Evolutionary conservation across 2,888 invertebrate genomes (phyloP).

Genomic region (Lithophane ornitopus): DNA sequence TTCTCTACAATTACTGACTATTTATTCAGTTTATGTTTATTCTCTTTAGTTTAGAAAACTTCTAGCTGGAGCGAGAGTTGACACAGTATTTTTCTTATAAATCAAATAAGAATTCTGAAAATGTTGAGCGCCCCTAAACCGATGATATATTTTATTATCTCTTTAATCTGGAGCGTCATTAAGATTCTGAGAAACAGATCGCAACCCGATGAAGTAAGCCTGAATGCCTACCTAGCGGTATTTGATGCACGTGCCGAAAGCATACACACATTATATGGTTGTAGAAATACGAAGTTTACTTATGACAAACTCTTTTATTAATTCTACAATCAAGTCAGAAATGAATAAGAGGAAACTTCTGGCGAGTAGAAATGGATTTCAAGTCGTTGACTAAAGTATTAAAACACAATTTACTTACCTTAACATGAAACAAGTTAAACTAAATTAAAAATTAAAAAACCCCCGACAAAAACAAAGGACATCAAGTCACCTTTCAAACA

Average conservation of each 20-base stretch:
- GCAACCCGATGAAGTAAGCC: slow-evolving; percentile 61
- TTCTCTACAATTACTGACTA: neutral
- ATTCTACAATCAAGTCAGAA: neutral
- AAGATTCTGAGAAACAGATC: slow-evolving; percentile 72
- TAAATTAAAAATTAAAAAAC: too few relatives aligned
- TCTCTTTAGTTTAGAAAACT: too few relatives aligned
- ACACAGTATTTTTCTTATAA: neutral
- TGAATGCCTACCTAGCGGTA: slow-evolving; percentile 36
- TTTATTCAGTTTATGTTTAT: too few relatives aligned
- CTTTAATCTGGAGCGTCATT: slow-evolving; percentile 79
- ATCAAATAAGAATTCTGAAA: slow-evolving; percentile 34
- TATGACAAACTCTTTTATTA: neutral
- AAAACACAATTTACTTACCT: too few relatives aligned
- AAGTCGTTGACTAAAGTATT: neutral
- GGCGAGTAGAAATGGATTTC: neutral
- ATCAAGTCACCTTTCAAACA: too few relatives aligned
- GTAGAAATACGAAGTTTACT: neutral
- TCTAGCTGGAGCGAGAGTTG: too few relatives aligned
- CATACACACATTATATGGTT: neutral
- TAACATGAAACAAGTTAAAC: too few relatives aligned
- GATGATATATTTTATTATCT: slow-evolving; percentile 78
- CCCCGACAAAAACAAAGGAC: too few relatives aligned
- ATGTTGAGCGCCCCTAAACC: slow-evolving; percentile 69
- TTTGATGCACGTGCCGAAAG: slow-evolving; percentile 46
- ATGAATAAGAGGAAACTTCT: neutral